These are phyloP conservation scores for Oenanthe oenanthe DNA, from an alignment of 2,113 vertebrate species.

Conservation along the genomic window DNA sequence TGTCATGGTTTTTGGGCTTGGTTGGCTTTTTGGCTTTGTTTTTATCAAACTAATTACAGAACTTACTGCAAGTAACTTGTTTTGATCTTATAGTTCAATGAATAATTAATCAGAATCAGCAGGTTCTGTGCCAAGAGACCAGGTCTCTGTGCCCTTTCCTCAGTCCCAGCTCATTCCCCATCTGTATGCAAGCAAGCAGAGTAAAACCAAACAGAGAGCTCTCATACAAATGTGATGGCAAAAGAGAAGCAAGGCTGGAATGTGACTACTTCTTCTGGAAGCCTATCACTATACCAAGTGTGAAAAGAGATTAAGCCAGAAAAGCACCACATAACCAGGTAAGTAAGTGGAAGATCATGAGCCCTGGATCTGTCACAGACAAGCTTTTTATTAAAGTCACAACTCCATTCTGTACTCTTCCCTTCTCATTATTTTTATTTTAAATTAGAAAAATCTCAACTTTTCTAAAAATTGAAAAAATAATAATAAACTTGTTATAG, in stretches of 20 bases:
- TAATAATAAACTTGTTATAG: not conserved
- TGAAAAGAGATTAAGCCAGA: not conserved
- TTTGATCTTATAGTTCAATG: not conserved
- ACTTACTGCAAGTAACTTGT: not conserved
- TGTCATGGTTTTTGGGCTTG: not conserved
- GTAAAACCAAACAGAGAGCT: not conserved
- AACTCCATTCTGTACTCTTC: not conserved
- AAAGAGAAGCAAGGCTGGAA: not conserved
- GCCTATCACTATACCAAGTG: not conserved
- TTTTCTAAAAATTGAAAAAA: not conserved
- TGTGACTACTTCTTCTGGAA: not conserved
- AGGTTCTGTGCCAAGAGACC: not conserved
- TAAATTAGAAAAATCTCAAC: not conserved
- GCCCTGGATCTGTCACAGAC: not conserved
- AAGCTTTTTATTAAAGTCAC: not conserved
- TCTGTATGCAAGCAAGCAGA: not conserved
- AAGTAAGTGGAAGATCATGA: not conserved
- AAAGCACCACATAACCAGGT: not conserved
- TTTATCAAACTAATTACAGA: not conserved
- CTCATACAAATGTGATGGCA: fast-evolving
- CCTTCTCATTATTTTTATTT: not conserved
- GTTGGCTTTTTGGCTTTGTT: not conserved
- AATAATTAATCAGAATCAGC: not conserved
- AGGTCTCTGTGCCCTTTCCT: not conserved
- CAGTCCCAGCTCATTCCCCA: not conserved